Evolutionary conservation across 2,888 invertebrate species (phyloP).

Genomic region (Biston betularia): DNA sequence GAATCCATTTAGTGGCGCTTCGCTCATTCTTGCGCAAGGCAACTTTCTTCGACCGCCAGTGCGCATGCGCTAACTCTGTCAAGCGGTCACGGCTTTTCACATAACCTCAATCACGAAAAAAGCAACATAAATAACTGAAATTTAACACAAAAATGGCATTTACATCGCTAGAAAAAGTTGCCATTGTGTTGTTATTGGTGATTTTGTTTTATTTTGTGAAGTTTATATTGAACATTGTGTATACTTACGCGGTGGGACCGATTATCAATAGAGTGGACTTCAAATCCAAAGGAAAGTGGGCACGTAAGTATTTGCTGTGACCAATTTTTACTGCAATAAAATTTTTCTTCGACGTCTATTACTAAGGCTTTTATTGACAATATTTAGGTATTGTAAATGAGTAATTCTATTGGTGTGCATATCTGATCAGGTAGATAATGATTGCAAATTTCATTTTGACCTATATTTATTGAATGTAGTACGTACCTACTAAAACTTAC

Average conservation of each 20-base stretch:
- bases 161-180: conserved; percentile 76
- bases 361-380: neutral
- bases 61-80: conserved; percentile 79
- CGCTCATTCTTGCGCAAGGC: conserved; percentile 66
- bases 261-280: conserved; percentile 87
- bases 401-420: too few species aligned
- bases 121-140: conserved; percentile 29
- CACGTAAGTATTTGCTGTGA: conserved; percentile 87
- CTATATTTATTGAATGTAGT: too few species aligned
- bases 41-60: conserved; percentile 78
- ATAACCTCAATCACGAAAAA: conserved; percentile 62
- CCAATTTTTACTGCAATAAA: neutral
- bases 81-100: conserved; percentile 60
- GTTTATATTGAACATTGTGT: conserved; percentile 59
- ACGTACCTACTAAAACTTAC: too few species aligned
- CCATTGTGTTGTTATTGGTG: conserved; percentile 71
- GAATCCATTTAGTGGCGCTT: conserved; percentile 39
- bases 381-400: too few species aligned
- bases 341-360: neutral
- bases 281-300: conserved; percentile 91
- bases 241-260: conserved; percentile 82
- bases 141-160: conserved; percentile 58
- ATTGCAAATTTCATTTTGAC: too few species aligned
- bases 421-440: too few species aligned
- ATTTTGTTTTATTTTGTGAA: conserved; percentile 64